Evolutionary conservation across 1,140 invertebrate genomes (phyloP), one percentile per base, ranked within the genome.

Genomic region (Zaprionus kolodkinae): DNA sequence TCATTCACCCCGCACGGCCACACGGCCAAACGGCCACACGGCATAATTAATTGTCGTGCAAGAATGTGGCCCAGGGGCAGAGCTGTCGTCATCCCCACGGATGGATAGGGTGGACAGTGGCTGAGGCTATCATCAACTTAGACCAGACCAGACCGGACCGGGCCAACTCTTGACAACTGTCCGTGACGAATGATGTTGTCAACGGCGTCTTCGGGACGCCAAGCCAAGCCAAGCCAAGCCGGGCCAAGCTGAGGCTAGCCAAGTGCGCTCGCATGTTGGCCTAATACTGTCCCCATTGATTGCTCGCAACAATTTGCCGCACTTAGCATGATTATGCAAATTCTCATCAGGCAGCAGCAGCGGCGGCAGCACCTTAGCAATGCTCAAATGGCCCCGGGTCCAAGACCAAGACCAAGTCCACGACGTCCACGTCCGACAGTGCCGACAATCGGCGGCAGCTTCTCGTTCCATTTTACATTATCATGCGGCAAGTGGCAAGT

Each of bases 271-370:
- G 85, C 81, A 84, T 78, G 78, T 78, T 75, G 84, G 67, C 85
- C 84, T 65, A 84, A 78, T 71, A 89, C 64, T 85, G 81, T 73
- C 78, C 81, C 73, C 81, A 68, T 61, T 82, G 69, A 72, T 76
- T 71, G 65, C 45, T 79, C 45, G 45, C 38, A 59, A 61, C 79
- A 64, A 79, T 74, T 52, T 61, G 56, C 60, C 66, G 76, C 63
- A 63, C 70, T 76, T 67, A 61, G 63, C 52, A 68, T 86, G 82
- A 86, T 79, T 86, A 79, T 81, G 83, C 82, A 86, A 82, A 86
- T 86, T 86, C 62, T 52, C 38, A 45, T 35, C 36, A 36, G 40
- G 40, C 40, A 45, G 27, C 27, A 30, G 21, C 21, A 21, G 21
- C 27, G 4, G 21, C 21, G 2, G 21, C 21, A 21, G 52, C 21